Evolutionary conservation across 2,888 invertebrate genomes (phyloP).

Genomic region (Miltochrista miniata): DNA sequence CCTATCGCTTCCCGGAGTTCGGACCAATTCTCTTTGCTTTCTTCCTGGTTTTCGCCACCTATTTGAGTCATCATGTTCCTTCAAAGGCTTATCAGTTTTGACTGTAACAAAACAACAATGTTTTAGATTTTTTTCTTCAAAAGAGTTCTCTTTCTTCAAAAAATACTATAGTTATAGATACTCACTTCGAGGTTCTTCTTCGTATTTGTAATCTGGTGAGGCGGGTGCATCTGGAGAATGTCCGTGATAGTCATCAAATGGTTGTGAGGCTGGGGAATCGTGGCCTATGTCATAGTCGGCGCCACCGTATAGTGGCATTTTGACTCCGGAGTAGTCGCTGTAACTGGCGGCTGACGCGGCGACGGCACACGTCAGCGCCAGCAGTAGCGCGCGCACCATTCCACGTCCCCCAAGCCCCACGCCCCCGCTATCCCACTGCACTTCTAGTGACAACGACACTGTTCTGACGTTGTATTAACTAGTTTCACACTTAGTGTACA

Average conservation of each 20-base stretch:
- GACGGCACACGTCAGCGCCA: slow-evolving; percentile 44
- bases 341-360: slow-evolving; percentile 46
- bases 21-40: slow-evolving; percentile 36
- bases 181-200: slow-evolving; percentile 51
- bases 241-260: slow-evolving; percentile 55
- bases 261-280: slow-evolving; percentile 24
- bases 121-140: not conserved
- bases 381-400: slow-evolving; percentile 31
- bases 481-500: slow-evolving; percentile 25
- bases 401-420: slow-evolving; percentile 12
- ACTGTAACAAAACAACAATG: slow-evolving; percentile 32
- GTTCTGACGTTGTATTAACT: slow-evolving; percentile 18
- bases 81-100: slow-evolving; percentile 41
- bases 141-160: not conserved
- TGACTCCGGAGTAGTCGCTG: slow-evolving; percentile 59
- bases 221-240: slow-evolving; percentile 57
- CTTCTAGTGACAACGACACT: slow-evolving; percentile 11
- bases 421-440: slow-evolving; percentile 10
- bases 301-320: slow-evolving; percentile 64
- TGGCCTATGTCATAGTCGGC: slow-evolving; percentile 48
- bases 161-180: not conserved
- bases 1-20: slow-evolving; percentile 20
- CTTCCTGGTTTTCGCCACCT: slow-evolving; percentile 45
- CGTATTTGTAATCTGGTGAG: slow-evolving; percentile 64
- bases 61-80: slow-evolving; percentile 39